Conservation (phyloP, 2,888 invertebrate genomes). For the Ennomos quercinarius region DNA sequence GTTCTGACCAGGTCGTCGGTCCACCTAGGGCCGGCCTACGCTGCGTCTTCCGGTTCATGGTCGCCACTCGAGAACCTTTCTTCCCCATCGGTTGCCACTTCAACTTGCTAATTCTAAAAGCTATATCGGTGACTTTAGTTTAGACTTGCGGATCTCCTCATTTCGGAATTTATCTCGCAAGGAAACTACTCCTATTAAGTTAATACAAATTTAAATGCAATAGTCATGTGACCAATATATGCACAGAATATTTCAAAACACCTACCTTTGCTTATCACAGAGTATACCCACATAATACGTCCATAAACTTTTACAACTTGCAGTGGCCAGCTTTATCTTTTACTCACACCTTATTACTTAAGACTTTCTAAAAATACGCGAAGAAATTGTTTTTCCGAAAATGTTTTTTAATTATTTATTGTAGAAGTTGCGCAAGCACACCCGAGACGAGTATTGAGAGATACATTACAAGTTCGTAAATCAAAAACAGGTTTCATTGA, state of each 20-base stretch:
- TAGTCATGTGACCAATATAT: constrained; percentile 4
- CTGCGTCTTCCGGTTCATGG: no score
- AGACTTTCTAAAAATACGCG: constrained; percentile 18
- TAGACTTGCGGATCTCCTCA: no score
- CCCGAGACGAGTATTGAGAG: constrained; percentile 37
- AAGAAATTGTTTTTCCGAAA: constrained; percentile 14
- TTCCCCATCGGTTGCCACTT: no score
- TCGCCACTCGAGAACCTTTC: no score
- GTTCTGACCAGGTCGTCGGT: no score
- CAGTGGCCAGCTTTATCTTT: constrained; percentile 12
- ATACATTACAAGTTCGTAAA: constrained; percentile 29
- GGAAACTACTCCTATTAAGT: background rate
- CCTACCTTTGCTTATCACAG: constrained; percentile 5
- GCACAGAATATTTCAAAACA: constrained; percentile 17
- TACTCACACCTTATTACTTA: constrained; percentile 12
- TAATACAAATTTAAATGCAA: constrained; percentile 3
- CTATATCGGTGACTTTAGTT: no score
- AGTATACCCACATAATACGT: constrained; percentile 10
- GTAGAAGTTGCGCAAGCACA: constrained; percentile 31
- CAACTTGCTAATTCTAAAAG: no score
- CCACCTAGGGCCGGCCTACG: no score
- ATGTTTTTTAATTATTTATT: background rate
- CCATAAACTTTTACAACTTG: constrained; percentile 23
- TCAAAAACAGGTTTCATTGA: constrained; percentile 54
- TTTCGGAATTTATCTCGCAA: no score